Base-by-base conservation (phyloP, 2,113 vertebrate genomes). In the Benitochromis conjunctus region DNA sequence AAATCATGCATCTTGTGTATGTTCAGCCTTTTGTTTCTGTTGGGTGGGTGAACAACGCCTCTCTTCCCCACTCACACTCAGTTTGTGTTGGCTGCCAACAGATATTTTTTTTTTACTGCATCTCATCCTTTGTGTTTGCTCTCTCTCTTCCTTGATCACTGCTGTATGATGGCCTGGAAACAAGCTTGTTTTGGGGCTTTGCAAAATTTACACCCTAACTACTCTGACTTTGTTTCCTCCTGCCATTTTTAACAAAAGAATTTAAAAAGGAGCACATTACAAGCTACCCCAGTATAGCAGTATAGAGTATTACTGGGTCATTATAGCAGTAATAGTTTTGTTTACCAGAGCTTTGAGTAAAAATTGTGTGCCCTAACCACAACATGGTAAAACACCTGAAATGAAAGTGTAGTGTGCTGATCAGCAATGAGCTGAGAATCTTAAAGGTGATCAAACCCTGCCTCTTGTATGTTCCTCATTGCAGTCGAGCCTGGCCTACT, bases 401-500 rank as follows among this genome's bases (percentile, higher is more conserved):
- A 77, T 79, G 26, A 83, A 84, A 71, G 38, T 3, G 19, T 8
- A 16, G 69, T 51, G 38, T 34, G 58, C 31, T 81, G 62, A 26
- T 29, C 55, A 54, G 79, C 7, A 21, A 2, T 26, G 78, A 82
- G 58, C 31, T 88, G 74, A 86, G 71, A 10, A 79, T 80, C 71
- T 86, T 82, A 88, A 91, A 86, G 62, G 78, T 82, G 77, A 80
- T 78, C 69, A 79, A 86, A 81, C 31, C 1, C 85, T 36, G 71
- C 21, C 76, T 78, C 84, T 74, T 43, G 66, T 24, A 60, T n/a
- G 19, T 14, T 57, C 69, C n/a, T 21, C 46, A 86, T 83, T 31
- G 86, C 14, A 80, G 77, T 66, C 6, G 18, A 86, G 81, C 54
- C 79, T 92, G 94, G 87, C 93, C 92, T 84, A 93, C 88, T 94